Evolutionary conservation across 1,140 invertebrate species (phyloP).

Genomic region (Antheraea pernyi): DNA sequence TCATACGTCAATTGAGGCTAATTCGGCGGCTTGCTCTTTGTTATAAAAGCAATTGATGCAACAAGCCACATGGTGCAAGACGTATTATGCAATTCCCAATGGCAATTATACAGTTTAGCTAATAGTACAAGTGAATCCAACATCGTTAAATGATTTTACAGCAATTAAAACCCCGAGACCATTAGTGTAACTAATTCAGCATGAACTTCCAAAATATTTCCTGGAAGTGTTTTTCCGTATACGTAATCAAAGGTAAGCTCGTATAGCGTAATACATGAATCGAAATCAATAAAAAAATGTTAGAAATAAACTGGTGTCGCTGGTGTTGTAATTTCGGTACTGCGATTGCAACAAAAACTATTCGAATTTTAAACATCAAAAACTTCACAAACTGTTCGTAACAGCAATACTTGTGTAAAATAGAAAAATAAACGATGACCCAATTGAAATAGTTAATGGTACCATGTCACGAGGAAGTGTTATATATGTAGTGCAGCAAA

Average conservation of each 20-base stretch:
- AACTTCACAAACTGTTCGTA: background rate
- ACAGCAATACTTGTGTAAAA: conserved; percentile 2
- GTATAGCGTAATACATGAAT: conserved; percentile 11
- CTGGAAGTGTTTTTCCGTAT: conserved; percentile 9
- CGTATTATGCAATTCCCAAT: conserved; percentile 61
- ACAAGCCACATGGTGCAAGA: conserved; percentile 44
- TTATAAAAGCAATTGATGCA: conserved; percentile 52
- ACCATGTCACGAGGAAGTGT: conserved; percentile 19
- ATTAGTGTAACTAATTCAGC: conserved; percentile 4
- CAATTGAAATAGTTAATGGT: conserved; percentile 11
- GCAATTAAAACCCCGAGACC: conserved; percentile 21
- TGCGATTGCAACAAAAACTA: background rate
- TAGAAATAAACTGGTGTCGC: background rate
- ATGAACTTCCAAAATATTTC: conserved; percentile 13
- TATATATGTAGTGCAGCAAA: conserved; percentile 6
- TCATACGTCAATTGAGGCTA: conserved; percentile 67
- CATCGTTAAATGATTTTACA: conserved; percentile 39
- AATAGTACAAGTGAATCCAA: conserved; percentile 32
- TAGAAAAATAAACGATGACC: conserved; percentile 8
- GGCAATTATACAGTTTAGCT: conserved; percentile 53
- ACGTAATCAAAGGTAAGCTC: conserved; percentile 8
- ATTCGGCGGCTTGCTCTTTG: conserved; percentile 51
- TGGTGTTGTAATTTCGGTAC: background rate
- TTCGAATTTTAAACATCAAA: background rate
- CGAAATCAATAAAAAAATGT: background rate